Percentiles rank a stretch among this genome's conserved stretches.
These are phyloP conservation scores for Drosophila hydei DNA, from an alignment of 1,140 invertebrate species.

Conservation along the genomic window DNA sequence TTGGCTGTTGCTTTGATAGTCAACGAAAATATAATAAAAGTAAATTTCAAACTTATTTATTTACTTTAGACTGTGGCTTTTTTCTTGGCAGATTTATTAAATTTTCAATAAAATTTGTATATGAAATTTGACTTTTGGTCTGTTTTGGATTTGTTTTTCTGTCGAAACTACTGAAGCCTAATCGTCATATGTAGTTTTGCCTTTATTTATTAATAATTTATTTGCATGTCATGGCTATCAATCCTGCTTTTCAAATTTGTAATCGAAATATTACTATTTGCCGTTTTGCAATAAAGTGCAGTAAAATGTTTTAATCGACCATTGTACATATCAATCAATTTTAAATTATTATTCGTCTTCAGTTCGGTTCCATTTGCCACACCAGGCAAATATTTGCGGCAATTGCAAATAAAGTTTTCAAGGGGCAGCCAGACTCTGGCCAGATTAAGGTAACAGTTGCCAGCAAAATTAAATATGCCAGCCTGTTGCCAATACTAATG, in stretches of 20 bases:
- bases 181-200: neutral
- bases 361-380: constrained; percentile 24
- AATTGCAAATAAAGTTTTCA: constrained; percentile 31
- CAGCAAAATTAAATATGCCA: constrained; percentile 25
- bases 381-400: constrained; percentile 40
- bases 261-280: constrained; percentile 34
- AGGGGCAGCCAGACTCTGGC: too few species aligned
- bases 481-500: constrained; percentile 45
- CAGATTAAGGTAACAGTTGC: constrained; percentile 33
- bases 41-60: constrained; percentile 48
- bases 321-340: constrained; percentile 57
- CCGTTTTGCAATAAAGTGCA: constrained; percentile 47
- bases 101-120: constrained; percentile 44
- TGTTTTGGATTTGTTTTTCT: constrained; percentile 32
- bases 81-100: constrained; percentile 44
- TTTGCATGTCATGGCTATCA: neutral
- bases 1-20: constrained; percentile 52
- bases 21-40: constrained; percentile 68
- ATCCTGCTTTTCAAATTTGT: constrained; percentile 12
- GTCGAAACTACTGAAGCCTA: constrained; percentile 4
- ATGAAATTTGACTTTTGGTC: constrained; percentile 10
- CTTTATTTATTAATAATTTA: constrained; percentile 19
- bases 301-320: constrained; percentile 45
- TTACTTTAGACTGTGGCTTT: constrained; percentile 13
- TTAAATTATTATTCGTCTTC: constrained; percentile 28